Conservation (phyloP, 2,113 vertebrate species). For the Trematocara nigrifrons region DNA sequence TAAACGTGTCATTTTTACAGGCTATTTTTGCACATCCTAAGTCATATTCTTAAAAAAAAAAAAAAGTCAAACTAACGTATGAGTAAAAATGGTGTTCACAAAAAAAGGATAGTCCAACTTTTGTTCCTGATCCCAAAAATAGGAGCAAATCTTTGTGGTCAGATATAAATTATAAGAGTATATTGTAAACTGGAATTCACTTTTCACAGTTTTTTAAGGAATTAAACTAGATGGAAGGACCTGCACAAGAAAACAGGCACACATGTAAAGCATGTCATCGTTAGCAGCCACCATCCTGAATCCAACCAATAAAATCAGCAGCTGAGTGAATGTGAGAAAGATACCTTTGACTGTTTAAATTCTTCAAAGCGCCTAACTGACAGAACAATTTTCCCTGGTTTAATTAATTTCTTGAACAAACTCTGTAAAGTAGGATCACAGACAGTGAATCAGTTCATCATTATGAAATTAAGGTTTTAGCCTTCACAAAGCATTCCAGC, state of each 20-base stretch:
- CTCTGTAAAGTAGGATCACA: background rate
- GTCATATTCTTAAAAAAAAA: background rate
- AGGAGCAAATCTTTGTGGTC: background rate
- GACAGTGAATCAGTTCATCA: background rate
- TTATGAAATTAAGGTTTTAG: background rate
- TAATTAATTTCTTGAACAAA: background rate
- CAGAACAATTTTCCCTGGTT: background rate
- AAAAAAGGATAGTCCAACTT: background rate
- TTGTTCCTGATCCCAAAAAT: background rate
- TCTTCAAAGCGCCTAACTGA: background rate
- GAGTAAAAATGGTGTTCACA: background rate
- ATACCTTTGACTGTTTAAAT: background rate
- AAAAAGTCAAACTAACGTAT: background rate
- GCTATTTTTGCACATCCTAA: background rate
- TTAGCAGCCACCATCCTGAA: background rate
- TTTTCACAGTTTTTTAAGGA: background rate
- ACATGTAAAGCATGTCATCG: background rate
- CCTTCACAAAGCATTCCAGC: background rate
- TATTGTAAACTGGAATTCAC: background rate
- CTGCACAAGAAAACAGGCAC: background rate
- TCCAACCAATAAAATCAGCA: background rate
- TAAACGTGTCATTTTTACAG: background rate
- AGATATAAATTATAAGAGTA: background rate
- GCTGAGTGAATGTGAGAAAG: background rate
- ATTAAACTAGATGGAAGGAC: background rate